A percentile compares a stretch with the other conserved stretches of the same genome.
Evolutionary conservation across 2,888 invertebrate species (phyloP).

Genomic region (Phanerotoma sp.): DNA sequence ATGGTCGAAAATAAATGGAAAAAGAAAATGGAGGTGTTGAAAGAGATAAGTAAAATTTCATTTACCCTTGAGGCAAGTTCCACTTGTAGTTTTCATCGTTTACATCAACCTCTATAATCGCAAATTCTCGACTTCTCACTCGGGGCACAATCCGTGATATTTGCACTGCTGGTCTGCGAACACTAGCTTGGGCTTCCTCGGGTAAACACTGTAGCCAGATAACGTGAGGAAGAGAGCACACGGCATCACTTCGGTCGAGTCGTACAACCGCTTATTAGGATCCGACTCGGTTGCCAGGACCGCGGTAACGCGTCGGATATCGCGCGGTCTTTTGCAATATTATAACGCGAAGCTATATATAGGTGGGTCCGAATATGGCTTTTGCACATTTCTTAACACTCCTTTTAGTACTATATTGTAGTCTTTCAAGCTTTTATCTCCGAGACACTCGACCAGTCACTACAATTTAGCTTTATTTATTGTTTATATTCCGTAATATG

Average conservation of each 20-base stretch:
- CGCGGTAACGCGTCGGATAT: conserved; percentile 29
- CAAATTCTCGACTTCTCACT: conserved; percentile 1
- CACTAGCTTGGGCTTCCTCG: conserved; percentile 23
- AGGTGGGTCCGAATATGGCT: neutral
- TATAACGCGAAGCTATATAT: conserved; percentile 3
- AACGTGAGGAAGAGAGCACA: conserved; percentile 25
- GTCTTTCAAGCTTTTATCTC: too few relatives aligned
- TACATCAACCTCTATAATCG: conserved; percentile 5
- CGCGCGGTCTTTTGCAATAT: conserved; percentile 25
- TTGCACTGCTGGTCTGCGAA: conserved; percentile 18
- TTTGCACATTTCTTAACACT: too few relatives aligned
- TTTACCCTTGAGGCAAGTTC: neutral
- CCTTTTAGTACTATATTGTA: too few relatives aligned
- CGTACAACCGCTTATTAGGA: conserved; percentile 41
- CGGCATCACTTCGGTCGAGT: conserved; percentile 32
- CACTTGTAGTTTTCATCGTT: neutral
- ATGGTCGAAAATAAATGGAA: too few relatives aligned
- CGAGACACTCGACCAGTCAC: too few relatives aligned
- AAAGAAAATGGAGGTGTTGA: neutral
- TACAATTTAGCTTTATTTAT: too few relatives aligned
- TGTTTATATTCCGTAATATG: too few relatives aligned
- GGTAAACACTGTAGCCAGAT: conserved; percentile 36
- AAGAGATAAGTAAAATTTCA: neutral
- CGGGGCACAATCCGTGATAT: conserved; percentile 27
- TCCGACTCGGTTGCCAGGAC: conserved; percentile 18